phyloP scores from a whole-genome alignment of 2,113 vertebrate species.

The Microcebus murinus region DNA sequence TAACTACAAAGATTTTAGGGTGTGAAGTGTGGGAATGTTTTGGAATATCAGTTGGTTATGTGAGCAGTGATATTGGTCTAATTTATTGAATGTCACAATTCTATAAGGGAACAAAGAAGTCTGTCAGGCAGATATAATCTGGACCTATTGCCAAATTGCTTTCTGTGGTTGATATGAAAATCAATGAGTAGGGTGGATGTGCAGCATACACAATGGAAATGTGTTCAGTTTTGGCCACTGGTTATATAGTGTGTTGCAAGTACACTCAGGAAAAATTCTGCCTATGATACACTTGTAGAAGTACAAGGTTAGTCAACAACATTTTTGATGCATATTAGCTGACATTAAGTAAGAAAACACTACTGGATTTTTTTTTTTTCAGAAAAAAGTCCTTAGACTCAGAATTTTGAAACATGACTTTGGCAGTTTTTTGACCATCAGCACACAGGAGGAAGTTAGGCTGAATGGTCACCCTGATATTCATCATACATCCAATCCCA shows the following conservation, averaged over 20 bases:
- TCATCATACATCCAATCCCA: background rate
- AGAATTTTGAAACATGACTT: background rate
- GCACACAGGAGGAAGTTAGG: background rate
- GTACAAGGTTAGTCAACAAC: background rate
- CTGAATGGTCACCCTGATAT: background rate
- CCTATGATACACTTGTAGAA: background rate
- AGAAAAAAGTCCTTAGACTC: background rate
- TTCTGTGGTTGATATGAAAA: conserved; percentile 28
- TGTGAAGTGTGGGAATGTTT: background rate
- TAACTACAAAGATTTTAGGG: background rate
- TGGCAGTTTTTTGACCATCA: background rate
- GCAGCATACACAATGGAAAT: background rate
- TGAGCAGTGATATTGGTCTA: background rate
- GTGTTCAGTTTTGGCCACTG: background rate
- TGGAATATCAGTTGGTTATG: background rate
- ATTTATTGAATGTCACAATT: conserved; percentile 44
- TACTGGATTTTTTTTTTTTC: background rate
- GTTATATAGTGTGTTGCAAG: background rate
- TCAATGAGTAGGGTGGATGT: background rate
- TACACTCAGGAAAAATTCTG: background rate
- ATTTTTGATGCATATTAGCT: background rate
- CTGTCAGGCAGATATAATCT: background rate
- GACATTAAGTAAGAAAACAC: background rate
- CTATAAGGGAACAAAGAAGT: background rate
- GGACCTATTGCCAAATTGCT: background rate